Percentiles rank a stretch among this genome's conserved stretches.
phyloP scores from a whole-genome alignment of 2,113 vertebrate genomes.

The Sterrhoptilus dennistouni region DNA sequence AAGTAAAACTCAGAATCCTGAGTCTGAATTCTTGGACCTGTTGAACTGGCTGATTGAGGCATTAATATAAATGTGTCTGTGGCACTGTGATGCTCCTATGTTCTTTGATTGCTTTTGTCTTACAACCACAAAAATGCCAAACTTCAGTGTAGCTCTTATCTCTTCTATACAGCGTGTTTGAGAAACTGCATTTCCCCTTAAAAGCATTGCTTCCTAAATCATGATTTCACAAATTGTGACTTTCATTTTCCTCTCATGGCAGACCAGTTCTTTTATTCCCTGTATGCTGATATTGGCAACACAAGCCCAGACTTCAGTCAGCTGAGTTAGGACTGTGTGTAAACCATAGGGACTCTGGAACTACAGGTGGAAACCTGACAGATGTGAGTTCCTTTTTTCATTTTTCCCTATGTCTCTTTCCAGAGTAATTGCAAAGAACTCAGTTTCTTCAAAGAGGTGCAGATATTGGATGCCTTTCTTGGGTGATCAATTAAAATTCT shows the following conservation, averaged over 20 bases:
- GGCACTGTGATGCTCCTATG: not conserved
- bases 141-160: not conserved
- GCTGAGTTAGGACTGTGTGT: not conserved
- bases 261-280: not conserved
- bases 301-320: not conserved
- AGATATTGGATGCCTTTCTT: not conserved
- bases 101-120: not conserved
- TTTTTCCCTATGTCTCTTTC: not conserved
- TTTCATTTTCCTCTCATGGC: not conserved
- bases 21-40: not conserved
- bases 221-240: not conserved
- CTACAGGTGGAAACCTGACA: not conserved
- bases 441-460: rapidly evolving
- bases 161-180: not conserved
- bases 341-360: not conserved
- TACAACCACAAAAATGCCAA: not conserved
- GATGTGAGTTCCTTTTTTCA: not conserved
- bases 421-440: not conserved
- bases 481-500: not conserved
- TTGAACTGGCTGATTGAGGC: not conserved
- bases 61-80: not conserved
- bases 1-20: not conserved
- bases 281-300: not conserved
- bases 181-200: not conserved
- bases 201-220: not conserved